Percentiles rank a stretch among this genome's conserved stretches.
Evolutionary conservation across 1,140 invertebrate species (phyloP).

Genomic region (Drosophila parabipectinata): DNA sequence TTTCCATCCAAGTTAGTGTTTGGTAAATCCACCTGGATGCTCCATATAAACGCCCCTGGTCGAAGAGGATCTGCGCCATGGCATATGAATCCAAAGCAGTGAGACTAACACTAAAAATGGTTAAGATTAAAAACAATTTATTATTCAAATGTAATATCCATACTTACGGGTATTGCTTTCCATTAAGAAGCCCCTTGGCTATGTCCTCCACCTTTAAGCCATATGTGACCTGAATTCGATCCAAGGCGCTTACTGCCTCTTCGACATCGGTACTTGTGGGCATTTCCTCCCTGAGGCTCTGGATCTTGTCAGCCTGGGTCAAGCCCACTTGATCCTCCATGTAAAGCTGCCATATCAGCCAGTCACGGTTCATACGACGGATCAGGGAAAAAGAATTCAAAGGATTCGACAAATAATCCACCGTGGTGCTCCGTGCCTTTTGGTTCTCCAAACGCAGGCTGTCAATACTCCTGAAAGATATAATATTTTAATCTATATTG

Average conservation of each 20-base stretch:
- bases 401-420: constrained; percentile 67
- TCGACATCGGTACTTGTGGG: constrained; percentile 94
- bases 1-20: constrained; percentile 20
- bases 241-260: constrained; percentile 95
- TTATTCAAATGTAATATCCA: background rate
- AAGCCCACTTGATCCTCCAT: constrained; percentile 57
- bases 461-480: constrained; percentile 27
- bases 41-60: constrained; percentile 33
- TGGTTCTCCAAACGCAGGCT: constrained; percentile 88
- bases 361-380: constrained; percentile 70
- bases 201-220: constrained; percentile 93
- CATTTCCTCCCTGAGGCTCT: constrained; percentile 88
- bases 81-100: constrained; percentile 50
- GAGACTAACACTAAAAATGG: constrained; percentile 37
- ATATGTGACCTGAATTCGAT: constrained; percentile 97
- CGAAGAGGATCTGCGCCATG: constrained; percentile 49
- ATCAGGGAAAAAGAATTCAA: constrained; percentile 68
- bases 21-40: constrained; percentile 57
- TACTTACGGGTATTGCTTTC: constrained; percentile 90
- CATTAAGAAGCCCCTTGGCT: constrained; percentile 93
- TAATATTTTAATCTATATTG: background rate
- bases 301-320: constrained; percentile 87
- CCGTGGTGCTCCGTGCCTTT: constrained; percentile 89
- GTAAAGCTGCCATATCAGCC: constrained; percentile 60
- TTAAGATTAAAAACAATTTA: background rate